Percentiles rank a stretch among this genome's conserved stretches.
Conservation (phyloP, 2,113 vertebrate genomes). For the Sinocyclocheilus anophthalmus region DNA sequence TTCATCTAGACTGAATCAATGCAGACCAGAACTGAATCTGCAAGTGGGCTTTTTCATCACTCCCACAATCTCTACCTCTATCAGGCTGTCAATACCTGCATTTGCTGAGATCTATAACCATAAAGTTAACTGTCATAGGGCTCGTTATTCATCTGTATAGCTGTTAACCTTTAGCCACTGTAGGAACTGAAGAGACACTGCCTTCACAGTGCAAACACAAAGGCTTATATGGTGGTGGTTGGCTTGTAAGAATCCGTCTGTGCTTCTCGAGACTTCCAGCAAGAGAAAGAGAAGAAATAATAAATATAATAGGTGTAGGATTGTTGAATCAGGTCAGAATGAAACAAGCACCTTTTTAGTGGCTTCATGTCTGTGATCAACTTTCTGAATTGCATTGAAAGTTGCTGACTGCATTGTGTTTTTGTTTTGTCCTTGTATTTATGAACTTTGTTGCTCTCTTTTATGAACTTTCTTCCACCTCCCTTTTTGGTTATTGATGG, state of each 20-base stretch:
- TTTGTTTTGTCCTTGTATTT: neutral
- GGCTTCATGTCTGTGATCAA: neutral
- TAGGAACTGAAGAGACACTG: slow-evolving; percentile 12
- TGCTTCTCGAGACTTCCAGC: neutral
- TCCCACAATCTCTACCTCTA: neutral
- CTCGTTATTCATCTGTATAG: slow-evolving; percentile 35
- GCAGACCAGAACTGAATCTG: slow-evolving; percentile 25
- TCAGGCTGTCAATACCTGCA: slow-evolving; percentile 9
- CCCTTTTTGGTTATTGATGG: neutral
- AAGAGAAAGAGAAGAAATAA: neutral
- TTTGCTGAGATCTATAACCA: slow-evolving; percentile 9
- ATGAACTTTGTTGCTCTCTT: neutral
- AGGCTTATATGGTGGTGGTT: neutral
- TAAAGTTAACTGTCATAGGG: slow-evolving; percentile 21
- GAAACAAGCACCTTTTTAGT: neutral
- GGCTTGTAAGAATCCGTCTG: neutral
- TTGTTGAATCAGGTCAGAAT: neutral
- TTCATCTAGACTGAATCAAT: slow-evolving; percentile 10
- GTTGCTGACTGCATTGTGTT: neutral
- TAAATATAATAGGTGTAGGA: neutral
- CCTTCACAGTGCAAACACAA: neutral
- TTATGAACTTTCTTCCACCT: neutral
- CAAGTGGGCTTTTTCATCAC: neutral
- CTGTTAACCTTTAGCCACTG: slow-evolving; percentile 29
- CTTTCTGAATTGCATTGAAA: neutral